phyloP scores from a whole-genome alignment of 2,797 vertebrate genomes.

The Molossus alvarezi region DNA sequence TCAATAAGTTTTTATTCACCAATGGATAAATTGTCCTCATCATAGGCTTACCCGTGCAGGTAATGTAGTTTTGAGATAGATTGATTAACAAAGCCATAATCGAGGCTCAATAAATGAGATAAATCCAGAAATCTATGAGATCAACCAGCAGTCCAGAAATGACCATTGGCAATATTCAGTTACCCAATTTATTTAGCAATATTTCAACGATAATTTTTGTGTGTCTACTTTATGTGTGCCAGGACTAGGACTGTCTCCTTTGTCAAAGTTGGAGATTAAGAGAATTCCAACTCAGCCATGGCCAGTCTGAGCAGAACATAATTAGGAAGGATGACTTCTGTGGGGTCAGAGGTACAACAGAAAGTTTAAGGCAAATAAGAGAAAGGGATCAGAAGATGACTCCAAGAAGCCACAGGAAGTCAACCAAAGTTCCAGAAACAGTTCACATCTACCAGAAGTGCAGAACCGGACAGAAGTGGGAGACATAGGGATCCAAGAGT shows the following conservation, averaged over 20 bases:
- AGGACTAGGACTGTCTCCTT: not conserved
- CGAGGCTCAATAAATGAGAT: conserved; percentile 71
- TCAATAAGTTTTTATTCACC: conserved; percentile 74
- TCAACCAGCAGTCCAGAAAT: conserved; percentile 48
- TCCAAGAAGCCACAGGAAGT: not conserved
- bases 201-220: not conserved
- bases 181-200: conserved; percentile 11
- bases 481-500: not conserved
- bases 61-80: conserved; percentile 79
- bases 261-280: not conserved
- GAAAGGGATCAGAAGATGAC: not conserved
- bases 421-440: not conserved
- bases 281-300: not conserved
- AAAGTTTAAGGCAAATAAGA: not conserved
- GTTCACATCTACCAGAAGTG: not conserved
- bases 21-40: conserved; percentile 80
- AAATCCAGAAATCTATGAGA: conserved; percentile 15
- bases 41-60: conserved; percentile 78
- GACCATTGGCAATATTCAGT: conserved; percentile 5
- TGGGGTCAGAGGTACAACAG: not conserved
- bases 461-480: not conserved
- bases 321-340: not conserved
- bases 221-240: not conserved
- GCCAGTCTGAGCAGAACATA: not conserved
- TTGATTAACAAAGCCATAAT: conserved; percentile 78